Percentiles rank a stretch among this genome's conserved stretches.
Evolutionary conservation across 2,113 vertebrate genomes (phyloP).

Genomic region (Xenopus borealis): DNA sequence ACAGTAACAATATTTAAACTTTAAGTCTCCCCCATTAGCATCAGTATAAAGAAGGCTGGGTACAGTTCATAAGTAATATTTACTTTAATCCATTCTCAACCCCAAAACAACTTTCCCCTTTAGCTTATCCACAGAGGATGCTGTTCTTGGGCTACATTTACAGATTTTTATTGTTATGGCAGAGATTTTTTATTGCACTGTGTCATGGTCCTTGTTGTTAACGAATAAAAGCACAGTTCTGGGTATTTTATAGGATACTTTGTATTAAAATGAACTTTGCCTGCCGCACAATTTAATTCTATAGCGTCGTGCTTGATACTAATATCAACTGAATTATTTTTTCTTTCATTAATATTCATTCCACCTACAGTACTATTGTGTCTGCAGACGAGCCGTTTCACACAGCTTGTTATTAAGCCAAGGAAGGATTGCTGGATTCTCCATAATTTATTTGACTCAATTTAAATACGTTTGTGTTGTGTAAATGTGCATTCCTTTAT

Average conservation of each 20-base stretch:
- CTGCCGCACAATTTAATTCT: not conserved
- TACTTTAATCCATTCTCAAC: not conserved
- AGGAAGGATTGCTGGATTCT: not conserved
- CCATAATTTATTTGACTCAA: not conserved
- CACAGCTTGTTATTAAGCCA: not conserved
- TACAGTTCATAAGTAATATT: not conserved
- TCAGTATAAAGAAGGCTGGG: not conserved
- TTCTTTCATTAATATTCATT: not conserved
- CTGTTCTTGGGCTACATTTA: not conserved
- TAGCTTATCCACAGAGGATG: not conserved
- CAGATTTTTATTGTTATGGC: not conserved
- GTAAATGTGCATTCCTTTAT: too few relatives aligned
- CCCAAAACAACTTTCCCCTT: not conserved
- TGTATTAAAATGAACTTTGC: slow-evolving; percentile 8
- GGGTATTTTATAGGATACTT: not conserved
- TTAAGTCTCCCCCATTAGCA: not conserved
- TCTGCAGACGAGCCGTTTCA: not conserved
- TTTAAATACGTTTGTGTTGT: too few relatives aligned
- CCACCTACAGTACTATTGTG: not conserved
- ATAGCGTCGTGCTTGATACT: not conserved
- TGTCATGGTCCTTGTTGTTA: not conserved
- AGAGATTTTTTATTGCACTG: not conserved
- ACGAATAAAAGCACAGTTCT: not conserved
- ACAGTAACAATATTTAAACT: not conserved
- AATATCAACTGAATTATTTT: slow-evolving; percentile 3